Base-by-base conservation (phyloP, 2,797 vertebrate species). In the Leptoclinus maculatus region DNA sequence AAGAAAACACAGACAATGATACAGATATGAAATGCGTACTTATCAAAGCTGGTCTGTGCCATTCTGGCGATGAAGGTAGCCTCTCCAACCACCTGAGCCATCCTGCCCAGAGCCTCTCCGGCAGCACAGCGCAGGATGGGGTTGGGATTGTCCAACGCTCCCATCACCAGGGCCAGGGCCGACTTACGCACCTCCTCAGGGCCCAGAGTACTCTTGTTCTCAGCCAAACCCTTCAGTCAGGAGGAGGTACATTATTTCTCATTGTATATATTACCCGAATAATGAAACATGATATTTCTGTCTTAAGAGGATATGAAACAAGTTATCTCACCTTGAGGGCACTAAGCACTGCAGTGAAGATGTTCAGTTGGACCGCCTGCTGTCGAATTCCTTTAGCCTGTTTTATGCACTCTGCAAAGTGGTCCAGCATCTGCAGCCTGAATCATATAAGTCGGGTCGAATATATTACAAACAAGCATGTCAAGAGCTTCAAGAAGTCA, bases 11-110 rank as follows among this genome's bases (percentile, higher is more conserved):
- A 60, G 9, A 56, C 39, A 11, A 43, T n/a, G n/a, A n/a, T 3
- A 63, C 2, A 76, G 9, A 58, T 25, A 58, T n/a, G 1, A 70
- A 53, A 57, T 79, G 12, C 96, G 88, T 96, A 99, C 98, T 99
- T 99, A 94, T 99, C 98, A 90, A 99, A 99, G 91, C 98, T 99
- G 85, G 97, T 97, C 29, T 99, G 98, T 70, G 98, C 98, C 98
- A 99, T 99, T 90, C 98, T 95, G 83, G 98, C 98, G 51, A 99
- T 99, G 88, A 99, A 99, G 41, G 97, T 97, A 36, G 96, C 98
- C 92, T 99, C 98, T 87, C 98, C 98, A 59, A 99, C 98, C 76
- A 99, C 98, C 71, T 99, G 98, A 70, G 98, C 98, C 98, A 99
- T 99, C 90, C 98, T 96, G 38, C 98, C 98, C 77, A 99, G 95